These are phyloP conservation scores for Nomada fucata DNA, from an alignment of 2,888 invertebrate species.

Conservation along the genomic window DNA sequence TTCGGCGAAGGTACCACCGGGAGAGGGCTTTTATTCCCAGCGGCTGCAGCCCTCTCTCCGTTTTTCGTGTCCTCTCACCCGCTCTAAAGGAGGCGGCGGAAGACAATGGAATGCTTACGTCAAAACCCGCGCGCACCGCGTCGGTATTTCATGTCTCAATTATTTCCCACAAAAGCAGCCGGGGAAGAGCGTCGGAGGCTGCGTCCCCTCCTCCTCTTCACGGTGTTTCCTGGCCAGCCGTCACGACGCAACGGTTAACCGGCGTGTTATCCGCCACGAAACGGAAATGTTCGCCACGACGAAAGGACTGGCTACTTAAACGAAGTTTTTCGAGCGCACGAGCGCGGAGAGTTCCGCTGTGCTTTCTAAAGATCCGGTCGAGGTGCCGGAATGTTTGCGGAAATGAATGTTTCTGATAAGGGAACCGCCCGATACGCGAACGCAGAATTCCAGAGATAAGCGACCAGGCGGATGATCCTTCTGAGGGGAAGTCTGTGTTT, in stretches of 20 bases:
- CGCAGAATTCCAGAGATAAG: neutral
- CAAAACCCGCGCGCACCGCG: constrained; percentile 76
- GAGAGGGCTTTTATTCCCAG: constrained; percentile 51
- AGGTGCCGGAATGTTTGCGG: too few species aligned
- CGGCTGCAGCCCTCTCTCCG: constrained; percentile 56
- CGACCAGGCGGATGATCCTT: neutral
- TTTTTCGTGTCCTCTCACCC: constrained; percentile 67
- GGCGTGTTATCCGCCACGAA: constrained; percentile 51
- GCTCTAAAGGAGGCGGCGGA: constrained; percentile 75
- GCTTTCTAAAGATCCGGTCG: too few species aligned
- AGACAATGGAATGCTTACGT: constrained; percentile 82
- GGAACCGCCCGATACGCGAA: neutral
- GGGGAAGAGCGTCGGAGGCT: constrained; percentile 53
- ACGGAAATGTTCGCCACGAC: constrained; percentile 56
- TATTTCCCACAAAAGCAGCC: constrained; percentile 81
- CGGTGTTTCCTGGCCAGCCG: constrained; percentile 33
- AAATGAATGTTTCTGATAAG: too few species aligned
- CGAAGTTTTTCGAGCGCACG: too few species aligned
- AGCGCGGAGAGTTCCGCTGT: too few species aligned
- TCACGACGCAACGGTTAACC: constrained; percentile 59
- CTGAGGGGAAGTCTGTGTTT: neutral
- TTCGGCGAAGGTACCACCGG: constrained; percentile 37
- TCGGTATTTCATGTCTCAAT: constrained; percentile 83
- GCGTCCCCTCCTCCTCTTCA: constrained; percentile 13
- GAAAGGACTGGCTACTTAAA: constrained; percentile 16